Percentiles rank a stretch among this genome's conserved stretches.
These are phyloP conservation scores for Meda fulgida DNA, from an alignment of 2,797 vertebrate genomes.

Conservation along the genomic window DNA sequence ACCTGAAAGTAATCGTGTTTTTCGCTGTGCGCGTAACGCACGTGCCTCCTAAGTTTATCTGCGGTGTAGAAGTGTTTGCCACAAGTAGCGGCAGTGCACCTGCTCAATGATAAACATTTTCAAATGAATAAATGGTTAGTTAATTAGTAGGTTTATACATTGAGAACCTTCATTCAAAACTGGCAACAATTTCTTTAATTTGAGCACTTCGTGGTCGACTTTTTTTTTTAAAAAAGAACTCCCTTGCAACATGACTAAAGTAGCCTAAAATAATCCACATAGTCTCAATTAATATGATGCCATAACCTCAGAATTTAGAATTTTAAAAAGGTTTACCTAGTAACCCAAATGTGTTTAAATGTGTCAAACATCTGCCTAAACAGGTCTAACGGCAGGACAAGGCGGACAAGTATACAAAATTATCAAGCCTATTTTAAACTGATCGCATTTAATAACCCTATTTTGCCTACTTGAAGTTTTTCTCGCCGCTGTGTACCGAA, in stretches of 20 bases:
- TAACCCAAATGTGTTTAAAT: background rate
- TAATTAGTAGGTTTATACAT: background rate
- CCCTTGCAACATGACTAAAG: too few relatives aligned
- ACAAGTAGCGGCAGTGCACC: constrained; percentile 70
- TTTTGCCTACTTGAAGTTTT: constrained; percentile 65
- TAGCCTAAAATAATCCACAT: background rate
- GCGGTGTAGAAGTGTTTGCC: constrained; percentile 58
- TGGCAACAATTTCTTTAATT: background rate
- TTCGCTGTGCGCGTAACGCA: constrained; percentile 66
- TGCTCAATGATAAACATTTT: constrained; percentile 44
- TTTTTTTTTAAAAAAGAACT: too few relatives aligned
- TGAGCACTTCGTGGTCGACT: too few relatives aligned
- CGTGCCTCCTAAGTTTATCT: constrained; percentile 70
- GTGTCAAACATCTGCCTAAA: too few relatives aligned
- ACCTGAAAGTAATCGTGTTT: constrained; percentile 75
- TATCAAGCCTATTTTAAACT: accelerated
- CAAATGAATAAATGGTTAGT: background rate
- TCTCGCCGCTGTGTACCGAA: constrained; percentile 66
- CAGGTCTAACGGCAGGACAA: background rate
- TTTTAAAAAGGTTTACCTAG: background rate
- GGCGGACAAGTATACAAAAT: background rate
- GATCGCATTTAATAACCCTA: background rate
- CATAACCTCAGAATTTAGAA: background rate
- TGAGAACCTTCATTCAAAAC: background rate
- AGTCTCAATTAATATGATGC: background rate